phyloP scores from a whole-genome alignment of 2,797 vertebrate species.

The Bufotes viridis region DNA sequence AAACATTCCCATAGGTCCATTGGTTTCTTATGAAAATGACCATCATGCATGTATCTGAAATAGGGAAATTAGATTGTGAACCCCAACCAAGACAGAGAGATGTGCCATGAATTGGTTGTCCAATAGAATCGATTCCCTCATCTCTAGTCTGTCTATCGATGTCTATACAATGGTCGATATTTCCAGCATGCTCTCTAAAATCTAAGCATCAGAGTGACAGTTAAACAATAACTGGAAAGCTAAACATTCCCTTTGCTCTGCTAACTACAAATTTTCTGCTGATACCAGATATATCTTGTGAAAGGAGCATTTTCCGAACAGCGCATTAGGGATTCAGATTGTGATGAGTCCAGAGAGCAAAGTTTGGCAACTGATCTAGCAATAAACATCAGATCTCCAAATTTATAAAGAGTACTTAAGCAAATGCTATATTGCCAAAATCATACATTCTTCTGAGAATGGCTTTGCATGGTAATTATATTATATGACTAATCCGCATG shows the following conservation, averaged over 20 bases:
- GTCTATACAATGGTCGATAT: neutral
- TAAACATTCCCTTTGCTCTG: constrained; percentile 17
- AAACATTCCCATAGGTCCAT: neutral
- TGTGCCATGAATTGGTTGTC: too few species aligned
- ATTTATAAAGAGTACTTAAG: constrained; percentile 22
- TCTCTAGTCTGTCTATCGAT: neutral
- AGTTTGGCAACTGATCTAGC: constrained; percentile 13
- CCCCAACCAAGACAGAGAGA: neutral
- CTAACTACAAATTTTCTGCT: constrained; percentile 8
- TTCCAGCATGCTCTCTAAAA: neutral
- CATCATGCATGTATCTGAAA: neutral
- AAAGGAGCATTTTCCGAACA: constrained; percentile 6
- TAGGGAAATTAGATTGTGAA: neutral
- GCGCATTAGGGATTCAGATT: neutral
- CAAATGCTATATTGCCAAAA: neutral
- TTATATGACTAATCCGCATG: neutral
- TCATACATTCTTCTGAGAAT: neutral
- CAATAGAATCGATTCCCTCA: too few species aligned
- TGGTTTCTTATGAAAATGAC: neutral
- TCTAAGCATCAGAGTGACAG: neutral
- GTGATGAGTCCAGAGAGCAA: constrained; percentile 24
- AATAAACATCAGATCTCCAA: constrained; percentile 15
- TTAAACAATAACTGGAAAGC: constrained; percentile 16
- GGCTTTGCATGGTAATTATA: neutral
- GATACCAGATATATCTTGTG: constrained; percentile 32